Evolutionary conservation across 2,888 invertebrate species (phyloP).

Genomic region (Philereme transversata): DNA sequence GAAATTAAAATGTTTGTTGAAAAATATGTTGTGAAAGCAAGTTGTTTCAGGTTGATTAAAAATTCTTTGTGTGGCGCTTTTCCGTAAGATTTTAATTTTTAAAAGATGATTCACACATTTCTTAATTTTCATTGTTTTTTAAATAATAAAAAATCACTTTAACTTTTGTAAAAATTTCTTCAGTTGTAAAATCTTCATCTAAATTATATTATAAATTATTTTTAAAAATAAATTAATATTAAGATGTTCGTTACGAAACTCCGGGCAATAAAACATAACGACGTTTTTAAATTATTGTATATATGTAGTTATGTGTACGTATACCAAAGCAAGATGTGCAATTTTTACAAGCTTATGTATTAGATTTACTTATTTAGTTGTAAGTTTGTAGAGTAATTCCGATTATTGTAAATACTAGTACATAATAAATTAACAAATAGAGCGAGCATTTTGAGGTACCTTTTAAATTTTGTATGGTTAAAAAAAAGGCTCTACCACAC

Average conservation of each 20-base stretch:
- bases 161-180: too few relatives aligned
- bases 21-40: too few relatives aligned
- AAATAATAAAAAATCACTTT: too few relatives aligned
- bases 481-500: conserved; percentile 11
- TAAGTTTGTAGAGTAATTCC: conserved; percentile 61
- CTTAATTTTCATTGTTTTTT: too few relatives aligned
- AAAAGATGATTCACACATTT: too few relatives aligned
- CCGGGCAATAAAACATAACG: conserved; percentile 76
- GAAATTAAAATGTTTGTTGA: too few relatives aligned
- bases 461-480: conserved; percentile 12
- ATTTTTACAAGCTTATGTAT: conserved; percentile 82
- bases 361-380: conserved; percentile 55
- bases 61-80: too few relatives aligned
- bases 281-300: conserved; percentile 71
- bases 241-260: conserved; percentile 61
- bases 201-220: background rate
- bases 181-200: background rate
- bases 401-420: conserved; percentile 55
- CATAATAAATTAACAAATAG: conserved; percentile 38
- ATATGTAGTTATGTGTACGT: conserved; percentile 81
- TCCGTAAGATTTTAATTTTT: too few relatives aligned
- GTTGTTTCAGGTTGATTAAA: too few relatives aligned
- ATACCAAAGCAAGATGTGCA: conserved; percentile 84
- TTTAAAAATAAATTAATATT: background rate
- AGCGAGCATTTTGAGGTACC: conserved; percentile 40